phyloP scores from a whole-genome alignment of 2,113 vertebrate genomes.

The Pluvianellus socialis region DNA sequence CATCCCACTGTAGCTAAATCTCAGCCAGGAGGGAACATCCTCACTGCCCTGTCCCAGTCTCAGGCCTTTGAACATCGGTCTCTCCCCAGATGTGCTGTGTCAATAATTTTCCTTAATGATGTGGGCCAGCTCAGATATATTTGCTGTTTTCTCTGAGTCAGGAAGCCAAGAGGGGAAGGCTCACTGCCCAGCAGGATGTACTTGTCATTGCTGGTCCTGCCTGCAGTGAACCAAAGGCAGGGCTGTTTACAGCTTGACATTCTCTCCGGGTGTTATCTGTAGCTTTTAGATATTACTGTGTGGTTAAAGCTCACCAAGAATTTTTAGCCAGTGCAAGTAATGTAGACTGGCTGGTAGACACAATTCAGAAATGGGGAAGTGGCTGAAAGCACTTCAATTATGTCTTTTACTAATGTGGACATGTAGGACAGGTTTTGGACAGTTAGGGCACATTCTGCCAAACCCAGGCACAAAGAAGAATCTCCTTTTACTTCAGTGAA shows the following conservation, averaged over 20 bases:
- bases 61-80: background rate
- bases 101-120: background rate
- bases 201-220: background rate
- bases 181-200: background rate
- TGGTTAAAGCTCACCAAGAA: background rate
- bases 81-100: background rate
- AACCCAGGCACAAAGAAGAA: background rate
- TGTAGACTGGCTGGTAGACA: background rate
- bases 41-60: background rate
- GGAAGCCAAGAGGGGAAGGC: background rate
- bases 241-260: background rate
- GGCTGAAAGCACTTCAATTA: background rate
- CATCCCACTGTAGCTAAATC: background rate
- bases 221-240: background rate
- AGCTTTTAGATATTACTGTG: background rate
- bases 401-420: background rate
- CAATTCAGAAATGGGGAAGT: background rate
- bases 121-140: background rate
- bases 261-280: background rate
- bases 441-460: background rate
- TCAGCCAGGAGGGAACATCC: background rate
- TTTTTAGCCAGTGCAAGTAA: background rate
- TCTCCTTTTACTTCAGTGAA: background rate
- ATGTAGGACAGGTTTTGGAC: background rate
- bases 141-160: background rate